Base-by-base conservation (phyloP, 2,113 vertebrate species). In the Thymallus thymallus region DNA sequence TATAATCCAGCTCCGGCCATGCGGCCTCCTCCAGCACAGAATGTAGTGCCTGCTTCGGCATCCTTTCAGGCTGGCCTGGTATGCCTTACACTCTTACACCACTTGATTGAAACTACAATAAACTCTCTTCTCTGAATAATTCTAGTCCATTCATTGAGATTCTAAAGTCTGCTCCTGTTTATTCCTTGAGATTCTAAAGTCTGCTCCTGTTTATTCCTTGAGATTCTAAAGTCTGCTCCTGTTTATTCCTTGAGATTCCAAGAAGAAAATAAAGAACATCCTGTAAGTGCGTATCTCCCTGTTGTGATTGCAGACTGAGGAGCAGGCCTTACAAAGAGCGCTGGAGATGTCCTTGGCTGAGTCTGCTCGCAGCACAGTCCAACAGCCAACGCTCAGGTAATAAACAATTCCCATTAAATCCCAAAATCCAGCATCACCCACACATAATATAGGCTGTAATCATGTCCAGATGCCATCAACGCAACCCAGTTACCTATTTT, bases 311-410 rank as follows among this genome's bases (percentile, higher is more conserved):
- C 77, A 99, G 97, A 96, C 94, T 0, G 97, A 99, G 76, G 97
- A 98, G 73, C 97, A 98, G 86, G 98, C 98, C 18, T 91, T 99
- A 80, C 96, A 98, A 78, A 93, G 94, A 79, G 98, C 97, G 58
- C 91, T 98, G 87, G 96, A 96, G 90, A 94, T 98, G 91, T 99
- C 97, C 10, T 82, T 99, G 88, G 94, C 95, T 62, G 97, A 98
- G 76, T 93, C 93, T 0, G 87, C 85, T 10, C 48, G 48, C 48
- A 62, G 0, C 71, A 72, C 86, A 4, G 90, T 89, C 14, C 91
- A 51, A 51, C 48, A 81, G 6, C 88, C 88, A 22, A 32, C 85
- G 10, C 89, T 89, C 58, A 96, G 93, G 95, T 96, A 85, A 18
- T 18, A 12, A 87, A 77, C 16, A 41, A 32, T 71, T 51, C 1